Base-by-base conservation (phyloP, 92 coral and sea anemone genomes). In the Bergia puertoricense region DNA sequence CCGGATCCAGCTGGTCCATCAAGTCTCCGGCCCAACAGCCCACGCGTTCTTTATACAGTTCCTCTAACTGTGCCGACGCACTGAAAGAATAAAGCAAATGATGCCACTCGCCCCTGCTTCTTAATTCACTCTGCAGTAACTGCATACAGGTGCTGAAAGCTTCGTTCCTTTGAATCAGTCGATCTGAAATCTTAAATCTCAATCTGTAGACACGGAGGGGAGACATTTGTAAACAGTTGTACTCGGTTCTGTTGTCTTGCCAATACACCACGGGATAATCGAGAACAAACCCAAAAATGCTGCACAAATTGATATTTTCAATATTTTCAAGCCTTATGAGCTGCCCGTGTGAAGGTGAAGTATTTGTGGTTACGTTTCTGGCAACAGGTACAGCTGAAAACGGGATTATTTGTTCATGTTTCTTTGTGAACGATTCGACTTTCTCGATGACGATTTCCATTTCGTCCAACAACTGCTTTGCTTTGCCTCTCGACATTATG, bases 161-260 rank as follows among this genome's bases (percentile, higher is more conserved):
- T 71, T 84, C 44, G 9, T 45, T 72, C 40, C 43, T 71, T 23
- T 69, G 43, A 72, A 84, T 68, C 41, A 69, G 41, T 23, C 9
- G 36, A 8, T 72, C 79, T 84, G 78, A 69, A 36, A 84, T 46
- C 22, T 84, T 72, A 37, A 84, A 6, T 43, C 13, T 43, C 46
- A 84, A 71, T 54, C 87, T 84, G 74, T 69, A 84, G 37, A 84
- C 42, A 45, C 16, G 67, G 30, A 84, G 87, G 6, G 79, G 79
- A 18, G 78, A 72, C 87, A 84, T 84, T 84, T 84, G 68, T 18
- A 84, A 48, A 56, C 87, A 84, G 62, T 71, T 84, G 79, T 84
- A 84, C 66, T 71, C 79, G 6, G 79, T 84, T 14, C 23, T 44
- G 23, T 69, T 16, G 56, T 71, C 87, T 71, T 84, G 87, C 87